Conservation (phyloP, 2,113 vertebrate genomes). For the Archilochus colubris region DNA sequence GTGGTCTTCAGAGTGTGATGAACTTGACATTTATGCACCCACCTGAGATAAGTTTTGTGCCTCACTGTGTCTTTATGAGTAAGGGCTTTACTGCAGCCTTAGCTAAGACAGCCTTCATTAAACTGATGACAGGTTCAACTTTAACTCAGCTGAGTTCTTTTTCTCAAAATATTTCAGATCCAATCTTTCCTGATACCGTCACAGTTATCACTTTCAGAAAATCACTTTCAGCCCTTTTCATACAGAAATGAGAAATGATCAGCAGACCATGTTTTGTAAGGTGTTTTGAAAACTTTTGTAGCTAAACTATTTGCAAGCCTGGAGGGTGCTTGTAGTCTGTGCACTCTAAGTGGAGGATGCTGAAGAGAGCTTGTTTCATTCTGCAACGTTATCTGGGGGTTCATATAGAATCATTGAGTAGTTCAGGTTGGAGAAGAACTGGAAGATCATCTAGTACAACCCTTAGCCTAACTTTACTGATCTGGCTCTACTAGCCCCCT, state of each 20-base stretch:
- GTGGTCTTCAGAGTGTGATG: neutral
- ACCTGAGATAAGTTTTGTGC: neutral
- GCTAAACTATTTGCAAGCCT: neutral
- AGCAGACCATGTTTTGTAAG: neutral
- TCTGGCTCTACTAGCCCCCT: too few relatives aligned
- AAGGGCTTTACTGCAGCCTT: neutral
- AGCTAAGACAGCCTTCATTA: neutral
- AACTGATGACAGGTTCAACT: neutral
- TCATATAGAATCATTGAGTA: neutral
- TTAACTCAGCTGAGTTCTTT: neutral
- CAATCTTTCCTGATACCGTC: neutral
- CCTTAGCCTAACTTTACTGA: too few relatives aligned
- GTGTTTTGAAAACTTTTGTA: neutral
- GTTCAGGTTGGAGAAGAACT: too few relatives aligned
- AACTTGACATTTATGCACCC: neutral
- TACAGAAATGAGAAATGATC: neutral
- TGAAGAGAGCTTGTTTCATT: neutral
- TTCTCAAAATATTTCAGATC: neutral
- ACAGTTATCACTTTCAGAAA: neutral
- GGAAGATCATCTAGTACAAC: too few relatives aligned
- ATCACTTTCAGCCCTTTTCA: neutral
- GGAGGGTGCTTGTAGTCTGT: neutral
- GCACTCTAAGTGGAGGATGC: neutral
- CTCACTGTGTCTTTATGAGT: neutral
- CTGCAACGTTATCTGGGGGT: neutral